Evolutionary conservation across 2,113 vertebrate species (phyloP), one percentile per base, ranked within the genome.

Genomic region (Atlantisia rogersi): DNA sequence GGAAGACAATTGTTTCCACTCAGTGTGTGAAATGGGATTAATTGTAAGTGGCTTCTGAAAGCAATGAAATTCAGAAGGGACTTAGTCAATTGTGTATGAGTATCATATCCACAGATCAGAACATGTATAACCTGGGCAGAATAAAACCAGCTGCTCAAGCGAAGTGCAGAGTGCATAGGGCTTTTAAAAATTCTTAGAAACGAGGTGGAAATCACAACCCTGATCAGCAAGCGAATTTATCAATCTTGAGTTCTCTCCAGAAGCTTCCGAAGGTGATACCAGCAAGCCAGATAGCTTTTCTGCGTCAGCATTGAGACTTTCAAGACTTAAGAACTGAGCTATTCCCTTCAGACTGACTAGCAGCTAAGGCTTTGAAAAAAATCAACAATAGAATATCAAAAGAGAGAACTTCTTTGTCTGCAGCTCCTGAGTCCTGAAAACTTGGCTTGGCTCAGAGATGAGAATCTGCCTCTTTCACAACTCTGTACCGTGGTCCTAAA

Each of bases 321-420:
- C 31, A 76, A 25, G 44, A 62, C 65, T 95, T 95, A 94, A 91
- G 81, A 95, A 82, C 67, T 55, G 58, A 95, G 90, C 24, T 93
- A 87, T 82, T 95, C 87, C 94, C 91, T 93, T 73, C 70, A 93
- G 93, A 59, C 62, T 1, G 7, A 53, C 77, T 40, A 94, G 46
- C 31, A 95, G 46, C 2, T 59, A n/a, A 91, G 50, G 63, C 94
- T 95, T 95, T 95, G 87, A 96, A 94, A 91, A 94, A 94, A 90
- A 90, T 55, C 91, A 94, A 77, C 90, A 95, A 79, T 77, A 46
- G 78, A 95, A 88, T 91, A 90, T 94, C 93, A 95, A 95, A 95
- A 91, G 84, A 69, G 70, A 82, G 21, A 85, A 94, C 7, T 60
- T 73, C 84, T 95, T 94, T 97, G 81, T 48, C 82, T 58, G 18